Evolutionary conservation across 2,113 vertebrate genomes (phyloP).

Genomic region (Damaliscus lunatus): DNA sequence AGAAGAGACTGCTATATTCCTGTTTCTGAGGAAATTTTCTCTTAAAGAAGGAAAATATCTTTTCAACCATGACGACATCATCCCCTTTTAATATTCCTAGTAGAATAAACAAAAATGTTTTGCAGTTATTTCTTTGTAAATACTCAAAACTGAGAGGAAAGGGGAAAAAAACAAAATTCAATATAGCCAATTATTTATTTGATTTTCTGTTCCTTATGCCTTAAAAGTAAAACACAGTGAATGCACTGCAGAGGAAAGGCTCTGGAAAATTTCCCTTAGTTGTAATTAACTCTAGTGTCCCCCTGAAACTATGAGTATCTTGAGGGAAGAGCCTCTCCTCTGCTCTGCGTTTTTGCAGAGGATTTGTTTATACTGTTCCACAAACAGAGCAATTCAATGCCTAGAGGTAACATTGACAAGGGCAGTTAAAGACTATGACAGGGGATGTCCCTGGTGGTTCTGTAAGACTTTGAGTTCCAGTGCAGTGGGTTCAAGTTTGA

Average conservation of each 20-base stretch:
- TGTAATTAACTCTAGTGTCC: neutral
- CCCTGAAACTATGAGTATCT: neutral
- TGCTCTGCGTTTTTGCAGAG: neutral
- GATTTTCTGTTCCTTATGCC: neutral
- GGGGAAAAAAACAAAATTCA: neutral
- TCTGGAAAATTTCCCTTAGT: neutral
- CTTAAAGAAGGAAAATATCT: neutral
- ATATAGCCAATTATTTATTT: neutral
- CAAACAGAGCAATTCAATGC: neutral
- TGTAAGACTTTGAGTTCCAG: neutral
- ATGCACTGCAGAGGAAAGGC: neutral
- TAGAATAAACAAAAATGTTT: conserved; percentile 16
- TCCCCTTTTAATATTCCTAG: neutral
- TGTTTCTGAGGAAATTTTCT: neutral
- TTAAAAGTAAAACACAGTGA: conserved; percentile 27
- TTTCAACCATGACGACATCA: neutral
- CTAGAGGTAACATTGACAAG: neutral
- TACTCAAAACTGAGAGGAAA: neutral
- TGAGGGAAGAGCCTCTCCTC: neutral
- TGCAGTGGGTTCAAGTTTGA: neutral
- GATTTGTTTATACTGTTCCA: neutral
- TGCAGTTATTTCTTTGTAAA: neutral
- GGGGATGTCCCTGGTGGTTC: neutral
- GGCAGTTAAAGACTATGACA: neutral
- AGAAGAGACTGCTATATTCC: neutral